phyloP scores from a whole-genome alignment of 2,888 invertebrate genomes.

The Ornithoptera priamus region DNA sequence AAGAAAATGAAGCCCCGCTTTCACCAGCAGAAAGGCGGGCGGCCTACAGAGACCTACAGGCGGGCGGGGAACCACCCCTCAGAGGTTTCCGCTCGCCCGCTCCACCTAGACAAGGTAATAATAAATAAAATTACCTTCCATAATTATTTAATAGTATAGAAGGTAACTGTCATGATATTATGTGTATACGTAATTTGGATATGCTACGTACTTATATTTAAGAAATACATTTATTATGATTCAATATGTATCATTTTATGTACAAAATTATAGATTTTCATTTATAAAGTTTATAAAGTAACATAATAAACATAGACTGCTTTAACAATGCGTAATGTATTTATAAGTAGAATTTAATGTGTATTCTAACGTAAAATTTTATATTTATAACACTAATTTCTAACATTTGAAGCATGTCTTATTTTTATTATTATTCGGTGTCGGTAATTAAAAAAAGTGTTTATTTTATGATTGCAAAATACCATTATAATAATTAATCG shows the following conservation, averaged over 20 bases:
- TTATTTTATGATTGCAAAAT: not conserved
- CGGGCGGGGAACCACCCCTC: constrained; percentile 96
- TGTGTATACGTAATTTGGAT: not conserved
- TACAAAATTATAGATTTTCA: not conserved
- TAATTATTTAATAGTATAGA: not conserved
- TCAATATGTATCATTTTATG: not conserved
- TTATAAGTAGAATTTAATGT: not conserved
- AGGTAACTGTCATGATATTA: no score
- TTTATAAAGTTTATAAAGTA: not conserved
- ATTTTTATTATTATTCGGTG: constrained; percentile 13
- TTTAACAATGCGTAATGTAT: not conserved
- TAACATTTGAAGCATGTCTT: constrained; percentile 24
- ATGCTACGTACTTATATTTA: not conserved
- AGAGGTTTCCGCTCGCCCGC: constrained; percentile 95
- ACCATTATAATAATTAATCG: not conserved
- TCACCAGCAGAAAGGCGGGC: constrained; percentile 91
- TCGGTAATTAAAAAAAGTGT: constrained; percentile 20
- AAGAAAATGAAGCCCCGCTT: constrained; percentile 82
- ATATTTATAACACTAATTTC: not conserved
- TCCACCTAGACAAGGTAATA: constrained; percentile 83
- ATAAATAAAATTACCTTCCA: not conserved
- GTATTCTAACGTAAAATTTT: not conserved
- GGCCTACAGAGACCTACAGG: constrained; percentile 93
- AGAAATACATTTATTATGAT: not conserved
- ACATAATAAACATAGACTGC: not conserved